Conservation (phyloP, 2,888 invertebrate genomes). For the Melinaea marsaeus region DNA sequence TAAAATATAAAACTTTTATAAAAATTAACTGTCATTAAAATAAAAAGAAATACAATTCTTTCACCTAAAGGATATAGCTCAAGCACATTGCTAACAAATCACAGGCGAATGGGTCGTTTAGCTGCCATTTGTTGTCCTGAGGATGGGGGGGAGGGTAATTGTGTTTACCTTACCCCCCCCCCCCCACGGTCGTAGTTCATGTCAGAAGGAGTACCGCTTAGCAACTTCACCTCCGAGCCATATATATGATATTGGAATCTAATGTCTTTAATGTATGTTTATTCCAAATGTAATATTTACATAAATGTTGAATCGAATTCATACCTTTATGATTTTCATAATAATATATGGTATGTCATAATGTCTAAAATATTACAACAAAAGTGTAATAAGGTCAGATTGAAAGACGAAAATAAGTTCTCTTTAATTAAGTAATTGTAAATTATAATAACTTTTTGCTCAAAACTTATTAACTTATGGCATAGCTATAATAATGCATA, state of each 20-base stretch:
- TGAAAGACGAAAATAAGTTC: too few relatives aligned
- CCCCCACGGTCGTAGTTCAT: conserved; percentile 69
- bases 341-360: too few relatives aligned
- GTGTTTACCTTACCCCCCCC: conserved; percentile 66
- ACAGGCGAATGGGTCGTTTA: conserved; percentile 76
- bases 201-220: conserved; percentile 64
- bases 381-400: too few relatives aligned
- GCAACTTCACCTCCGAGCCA: conserved; percentile 57
- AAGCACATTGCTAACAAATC: conserved; percentile 77
- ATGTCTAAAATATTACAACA: too few relatives aligned
- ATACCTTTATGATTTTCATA: too few relatives aligned
- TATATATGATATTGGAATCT: conserved; percentile 19
- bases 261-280: neutral
- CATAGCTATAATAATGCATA: too few relatives aligned
- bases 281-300: conserved; percentile 20
- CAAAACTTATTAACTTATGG: too few relatives aligned
- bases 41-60: conserved; percentile 19
- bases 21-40: conserved; percentile 3
- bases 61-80: conserved; percentile 63
- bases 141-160: conserved; percentile 59
- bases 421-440: too few relatives aligned
- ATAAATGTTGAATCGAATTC: too few relatives aligned
- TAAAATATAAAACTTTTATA: neutral
- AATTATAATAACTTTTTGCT: too few relatives aligned
- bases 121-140: conserved; percentile 69